These are phyloP conservation scores for Novumbra hubbsi DNA, from an alignment of 2,797 vertebrate genomes.

Conservation along the genomic window DNA sequence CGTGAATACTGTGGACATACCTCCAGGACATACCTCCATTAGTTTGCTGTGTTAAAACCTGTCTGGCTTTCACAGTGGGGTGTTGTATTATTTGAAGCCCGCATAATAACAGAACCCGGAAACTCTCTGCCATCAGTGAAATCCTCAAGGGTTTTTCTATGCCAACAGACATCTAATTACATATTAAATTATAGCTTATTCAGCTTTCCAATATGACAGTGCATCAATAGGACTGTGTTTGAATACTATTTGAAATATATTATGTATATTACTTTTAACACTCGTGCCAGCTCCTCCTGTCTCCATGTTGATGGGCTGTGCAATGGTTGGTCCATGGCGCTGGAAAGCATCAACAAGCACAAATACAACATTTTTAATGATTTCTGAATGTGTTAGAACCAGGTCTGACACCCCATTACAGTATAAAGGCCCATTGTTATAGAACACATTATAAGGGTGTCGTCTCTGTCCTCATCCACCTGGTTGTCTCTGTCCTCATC, in stretches of 20 bases:
- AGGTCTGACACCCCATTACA: background rate
- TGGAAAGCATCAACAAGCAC: background rate
- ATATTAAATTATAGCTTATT: conserved; percentile 6
- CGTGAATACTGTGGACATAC: no score
- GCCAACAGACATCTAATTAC: conserved; percentile 16
- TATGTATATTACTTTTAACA: background rate
- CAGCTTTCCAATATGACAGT: background rate
- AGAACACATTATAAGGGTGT: no score
- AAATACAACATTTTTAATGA: background rate
- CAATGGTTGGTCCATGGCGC: background rate
- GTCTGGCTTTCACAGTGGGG: conserved; percentile 41
- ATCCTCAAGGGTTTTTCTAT: conserved; percentile 25
- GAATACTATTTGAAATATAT: background rate
- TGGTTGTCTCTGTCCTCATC: no score
- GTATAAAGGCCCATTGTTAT: no score
- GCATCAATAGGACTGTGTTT: background rate
- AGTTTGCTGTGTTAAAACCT: conserved; percentile 20
- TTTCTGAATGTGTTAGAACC: background rate
- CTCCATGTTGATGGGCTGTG: background rate
- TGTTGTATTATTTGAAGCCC: conserved; percentile 28
- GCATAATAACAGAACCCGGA: conserved; percentile 15
- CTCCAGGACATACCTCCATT: background rate
- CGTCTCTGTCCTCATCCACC: no score
- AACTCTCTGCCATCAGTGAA: conserved; percentile 36
- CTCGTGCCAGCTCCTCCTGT: background rate